Conservation (phyloP, 37 sponge, comb jelly and placozoan genomes). For the Agelas oroides region DNA sequence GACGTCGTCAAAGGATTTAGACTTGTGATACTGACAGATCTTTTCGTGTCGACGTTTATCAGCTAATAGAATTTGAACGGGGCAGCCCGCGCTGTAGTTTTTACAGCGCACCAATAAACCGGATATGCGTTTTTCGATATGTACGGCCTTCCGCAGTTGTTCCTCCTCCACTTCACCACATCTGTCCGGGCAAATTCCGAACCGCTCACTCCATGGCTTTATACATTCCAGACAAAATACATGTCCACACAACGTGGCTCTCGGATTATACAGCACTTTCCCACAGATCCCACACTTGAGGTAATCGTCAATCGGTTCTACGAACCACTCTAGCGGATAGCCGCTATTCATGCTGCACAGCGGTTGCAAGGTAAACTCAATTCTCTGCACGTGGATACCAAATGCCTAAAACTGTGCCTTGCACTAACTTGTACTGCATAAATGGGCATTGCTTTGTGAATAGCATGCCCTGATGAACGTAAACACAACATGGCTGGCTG, state of each 20-base stretch:
- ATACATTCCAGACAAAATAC: conserved; percentile 69
- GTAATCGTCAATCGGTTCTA: conserved; percentile 49
- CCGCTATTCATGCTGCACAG: conserved; percentile 31
- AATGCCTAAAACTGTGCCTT: too few relatives aligned
- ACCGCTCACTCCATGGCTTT: conserved; percentile 41
- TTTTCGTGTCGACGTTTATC: conserved; percentile 72
- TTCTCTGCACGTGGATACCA: too few relatives aligned
- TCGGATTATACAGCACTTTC: conserved; percentile 56
- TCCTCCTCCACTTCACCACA: conserved; percentile 67
- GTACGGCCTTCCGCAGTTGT: conserved; percentile 1
- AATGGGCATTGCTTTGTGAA: too few relatives aligned
- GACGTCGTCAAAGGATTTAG: not conserved
- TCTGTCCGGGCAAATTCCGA: conserved; percentile 70
- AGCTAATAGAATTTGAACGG: conserved; percentile 24
- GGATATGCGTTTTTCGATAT: conserved; percentile 63
- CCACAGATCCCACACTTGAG: conserved; percentile 73
- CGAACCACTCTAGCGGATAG: conserved; percentile 71
- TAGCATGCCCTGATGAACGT: too few relatives aligned
- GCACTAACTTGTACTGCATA: too few relatives aligned
- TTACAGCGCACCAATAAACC: conserved; percentile 59
- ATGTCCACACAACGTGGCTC: conserved; percentile 69
- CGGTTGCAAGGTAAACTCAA: too few relatives aligned
- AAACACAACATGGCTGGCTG: too few relatives aligned
- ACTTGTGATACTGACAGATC: conserved; percentile 41
- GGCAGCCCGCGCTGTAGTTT: conserved; percentile 60